Percentiles rank a stretch among this genome's conserved stretches.
Evolutionary conservation across 2,888 invertebrate genomes (phyloP).

Genomic region (Epiblema foenella): DNA sequence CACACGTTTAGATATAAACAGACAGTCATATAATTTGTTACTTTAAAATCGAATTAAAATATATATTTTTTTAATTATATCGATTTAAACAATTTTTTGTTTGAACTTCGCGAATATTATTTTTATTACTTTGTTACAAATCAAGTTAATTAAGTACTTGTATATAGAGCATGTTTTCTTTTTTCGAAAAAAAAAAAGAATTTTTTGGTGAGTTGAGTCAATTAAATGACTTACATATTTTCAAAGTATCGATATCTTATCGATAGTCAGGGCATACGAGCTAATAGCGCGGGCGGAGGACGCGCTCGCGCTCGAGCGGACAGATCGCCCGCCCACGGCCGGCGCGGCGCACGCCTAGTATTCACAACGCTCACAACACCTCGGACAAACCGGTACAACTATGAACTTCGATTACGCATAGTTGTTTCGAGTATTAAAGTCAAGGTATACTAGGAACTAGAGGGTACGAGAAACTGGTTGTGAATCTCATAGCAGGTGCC

Average conservation of each 20-base stretch:
- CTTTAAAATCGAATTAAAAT: too few relatives aligned
- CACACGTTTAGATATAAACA: too few relatives aligned
- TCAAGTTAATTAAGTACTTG: too few relatives aligned
- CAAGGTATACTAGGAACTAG: neutral
- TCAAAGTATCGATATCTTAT: neutral
- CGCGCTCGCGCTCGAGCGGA: conserved; percentile 57
- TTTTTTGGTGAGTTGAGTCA: too few relatives aligned
- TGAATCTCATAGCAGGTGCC: conserved; percentile 50
- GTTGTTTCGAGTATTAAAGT: neutral
- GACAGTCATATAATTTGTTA: too few relatives aligned
- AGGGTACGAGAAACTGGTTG: neutral
- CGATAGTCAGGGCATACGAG: conserved; percentile 1
- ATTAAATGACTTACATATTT: too few relatives aligned
- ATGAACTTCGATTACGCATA: neutral
- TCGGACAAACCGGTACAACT: neutral
- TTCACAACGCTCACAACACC: neutral
- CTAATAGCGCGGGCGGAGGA: conserved; percentile 40
- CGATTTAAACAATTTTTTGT: too few relatives aligned
- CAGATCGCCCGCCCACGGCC: conserved; percentile 67
- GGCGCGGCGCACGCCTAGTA: conserved; percentile 60
- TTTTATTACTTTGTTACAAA: too few relatives aligned
- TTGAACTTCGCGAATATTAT: too few relatives aligned
- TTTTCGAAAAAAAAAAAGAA: too few relatives aligned
- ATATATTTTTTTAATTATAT: too few relatives aligned
- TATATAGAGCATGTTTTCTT: too few relatives aligned